Conservation (phyloP, 2,888 invertebrate genomes). For the Junonia oenone region DNA sequence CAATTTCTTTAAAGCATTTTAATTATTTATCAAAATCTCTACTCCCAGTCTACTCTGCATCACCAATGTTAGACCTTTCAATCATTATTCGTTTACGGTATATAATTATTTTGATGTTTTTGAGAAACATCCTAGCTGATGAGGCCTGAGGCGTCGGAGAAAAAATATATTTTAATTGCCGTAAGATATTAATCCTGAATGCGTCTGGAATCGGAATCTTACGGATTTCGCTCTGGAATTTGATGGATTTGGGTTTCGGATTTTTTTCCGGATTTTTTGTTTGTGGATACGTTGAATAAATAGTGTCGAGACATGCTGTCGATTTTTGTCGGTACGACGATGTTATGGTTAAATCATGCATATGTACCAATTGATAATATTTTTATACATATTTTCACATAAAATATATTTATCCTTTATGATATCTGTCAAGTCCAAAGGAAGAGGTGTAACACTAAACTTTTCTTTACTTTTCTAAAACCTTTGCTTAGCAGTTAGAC, state of each 20-base stretch:
- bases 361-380: too few relatives aligned
- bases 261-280: neutral
- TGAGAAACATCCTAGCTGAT: conserved; percentile 48
- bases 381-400: too few relatives aligned
- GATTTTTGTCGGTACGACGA: too few relatives aligned
- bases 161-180: conserved; percentile 64
- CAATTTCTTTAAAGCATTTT: too few relatives aligned
- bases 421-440: too few relatives aligned
- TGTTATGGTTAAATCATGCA: too few relatives aligned
- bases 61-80: conserved; percentile 63
- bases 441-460: too few relatives aligned
- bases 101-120: conserved; percentile 74
- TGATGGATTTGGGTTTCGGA: neutral
- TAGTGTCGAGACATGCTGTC: neutral
- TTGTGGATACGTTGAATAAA: neutral
- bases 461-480: too few relatives aligned
- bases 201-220: conserved; percentile 16
- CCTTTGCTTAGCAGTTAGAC: too few relatives aligned
- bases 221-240: neutral
- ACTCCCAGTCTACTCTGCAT: conserved; percentile 36
- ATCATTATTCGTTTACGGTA: conserved; percentile 64
- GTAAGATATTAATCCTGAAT: conserved; percentile 52
- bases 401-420: too few relatives aligned
- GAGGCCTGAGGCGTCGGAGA: conserved; percentile 51
- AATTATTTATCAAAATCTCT: too few relatives aligned